These are phyloP conservation scores for Malurus melanocephalus DNA, from an alignment of 2,113 vertebrate genomes.

Conservation along the genomic window DNA sequence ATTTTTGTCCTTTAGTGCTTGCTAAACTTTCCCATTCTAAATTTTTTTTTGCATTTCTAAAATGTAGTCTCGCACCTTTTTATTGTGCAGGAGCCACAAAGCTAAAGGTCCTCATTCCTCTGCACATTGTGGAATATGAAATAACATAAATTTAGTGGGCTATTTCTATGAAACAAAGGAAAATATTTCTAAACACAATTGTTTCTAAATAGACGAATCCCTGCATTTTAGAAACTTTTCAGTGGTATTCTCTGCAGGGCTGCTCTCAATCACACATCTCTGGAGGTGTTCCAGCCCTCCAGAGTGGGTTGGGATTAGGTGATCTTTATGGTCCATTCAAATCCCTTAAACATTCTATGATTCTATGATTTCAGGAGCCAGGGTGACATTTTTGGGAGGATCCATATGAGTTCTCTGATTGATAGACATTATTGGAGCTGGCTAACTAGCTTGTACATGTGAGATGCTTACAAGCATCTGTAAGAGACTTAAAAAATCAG, in stretches of 20 bases:
- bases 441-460: not conserved
- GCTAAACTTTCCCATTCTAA: not conserved
- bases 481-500: not conserved
- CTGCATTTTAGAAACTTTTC: not conserved
- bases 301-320: not conserved
- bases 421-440: not conserved
- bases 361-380: not conserved
- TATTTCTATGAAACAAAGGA: not conserved
- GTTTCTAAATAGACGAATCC: not conserved
- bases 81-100: not conserved
- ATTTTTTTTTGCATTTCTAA: not conserved
- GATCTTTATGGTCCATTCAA: not conserved
- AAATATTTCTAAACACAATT: not conserved
- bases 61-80: not conserved
- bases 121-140: not conserved
- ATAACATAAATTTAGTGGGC: not conserved
- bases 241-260: fast-evolving
- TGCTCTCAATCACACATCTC: not conserved
- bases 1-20: not conserved
- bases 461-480: not conserved
- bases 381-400: not conserved
- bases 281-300: not conserved
- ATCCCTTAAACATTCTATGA: not conserved
- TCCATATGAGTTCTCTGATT: not conserved
- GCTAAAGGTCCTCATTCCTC: not conserved